Evolutionary conservation across 23 tunicate species (phyloP).

Genomic region (Halocynthia aurantium): DNA sequence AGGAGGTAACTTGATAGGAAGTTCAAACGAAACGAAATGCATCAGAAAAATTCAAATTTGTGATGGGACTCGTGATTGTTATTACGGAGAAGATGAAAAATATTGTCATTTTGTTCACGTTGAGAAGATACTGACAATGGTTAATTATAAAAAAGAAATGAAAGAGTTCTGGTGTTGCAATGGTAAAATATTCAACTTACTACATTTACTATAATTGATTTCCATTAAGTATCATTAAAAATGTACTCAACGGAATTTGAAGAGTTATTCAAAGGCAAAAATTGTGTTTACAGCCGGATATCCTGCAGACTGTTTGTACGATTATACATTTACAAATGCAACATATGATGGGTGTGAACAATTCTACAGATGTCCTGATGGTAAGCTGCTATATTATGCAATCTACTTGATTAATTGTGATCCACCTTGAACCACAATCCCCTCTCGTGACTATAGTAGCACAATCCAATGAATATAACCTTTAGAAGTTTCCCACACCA

Average conservation of each 20-base stretch:
- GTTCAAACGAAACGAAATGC: background rate
- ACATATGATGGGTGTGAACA: conserved; percentile 9
- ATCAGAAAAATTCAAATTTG: background rate
- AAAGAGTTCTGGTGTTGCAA: conserved; percentile 5
- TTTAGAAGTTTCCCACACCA: background rate
- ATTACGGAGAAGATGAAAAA: conserved; percentile 7
- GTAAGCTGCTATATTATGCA: background rate
- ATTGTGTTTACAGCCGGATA: conserved; percentile 12
- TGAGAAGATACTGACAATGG: background rate
- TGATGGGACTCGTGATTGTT: conserved; percentile 2
- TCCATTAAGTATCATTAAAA: background rate
- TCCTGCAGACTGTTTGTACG: conserved; percentile 16
- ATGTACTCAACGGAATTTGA: background rate
- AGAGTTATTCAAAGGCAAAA: background rate
- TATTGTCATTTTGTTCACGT: background rate
- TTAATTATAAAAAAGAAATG: conserved; percentile 6
- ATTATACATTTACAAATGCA: background rate
- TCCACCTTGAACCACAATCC: too few species aligned
- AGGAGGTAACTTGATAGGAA: background rate
- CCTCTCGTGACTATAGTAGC: too few species aligned
- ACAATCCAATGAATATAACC: background rate
- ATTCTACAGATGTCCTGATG: background rate
- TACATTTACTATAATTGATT: background rate
- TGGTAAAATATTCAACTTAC: background rate
- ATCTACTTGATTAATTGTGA: background rate